Evolutionary conservation across 2,797 vertebrate genomes (phyloP).

Genomic region (Tenualosa ilisha): DNA sequence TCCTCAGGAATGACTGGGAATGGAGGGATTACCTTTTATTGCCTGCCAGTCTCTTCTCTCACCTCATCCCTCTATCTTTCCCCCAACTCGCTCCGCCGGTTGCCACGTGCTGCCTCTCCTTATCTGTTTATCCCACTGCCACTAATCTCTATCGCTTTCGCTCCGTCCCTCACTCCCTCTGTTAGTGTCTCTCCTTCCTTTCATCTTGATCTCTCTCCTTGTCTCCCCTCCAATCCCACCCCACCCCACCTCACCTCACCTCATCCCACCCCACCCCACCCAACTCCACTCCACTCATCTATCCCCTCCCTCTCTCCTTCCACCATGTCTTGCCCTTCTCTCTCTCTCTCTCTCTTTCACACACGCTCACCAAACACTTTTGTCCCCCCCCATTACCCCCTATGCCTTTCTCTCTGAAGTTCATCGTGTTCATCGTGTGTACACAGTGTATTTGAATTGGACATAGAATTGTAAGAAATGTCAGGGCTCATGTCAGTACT

Average conservation of each 20-base stretch:
- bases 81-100: constrained; percentile 59
- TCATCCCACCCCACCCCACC: too few relatives aligned
- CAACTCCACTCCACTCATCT: not conserved
- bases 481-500: constrained; percentile 24
- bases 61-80: constrained; percentile 55
- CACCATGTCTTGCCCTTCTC: constrained; percentile 1
- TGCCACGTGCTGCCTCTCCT: constrained; percentile 57
- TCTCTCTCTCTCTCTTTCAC: constrained; percentile 21
- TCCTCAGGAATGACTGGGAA: constrained; percentile 48
- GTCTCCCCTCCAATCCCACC: too few relatives aligned
- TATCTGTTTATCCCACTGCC: constrained; percentile 57
- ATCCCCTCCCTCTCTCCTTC: not conserved
- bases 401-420: constrained; percentile 5
- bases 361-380: not conserved
- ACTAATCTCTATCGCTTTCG: constrained; percentile 50
- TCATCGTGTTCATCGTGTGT: constrained; percentile 10
- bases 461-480: constrained; percentile 49
- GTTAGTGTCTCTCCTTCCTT: constrained; percentile 61
- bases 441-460: constrained; percentile 49
- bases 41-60: constrained; percentile 56
- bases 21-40: constrained; percentile 56
- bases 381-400: not conserved
- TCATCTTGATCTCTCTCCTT: constrained; percentile 52
- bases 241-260: too few relatives aligned
- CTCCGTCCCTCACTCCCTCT: constrained; percentile 35